These are phyloP conservation scores for Chrysochloris asiatica DNA, from an alignment of 2,113 vertebrate genomes.

Conservation along the genomic window DNA sequence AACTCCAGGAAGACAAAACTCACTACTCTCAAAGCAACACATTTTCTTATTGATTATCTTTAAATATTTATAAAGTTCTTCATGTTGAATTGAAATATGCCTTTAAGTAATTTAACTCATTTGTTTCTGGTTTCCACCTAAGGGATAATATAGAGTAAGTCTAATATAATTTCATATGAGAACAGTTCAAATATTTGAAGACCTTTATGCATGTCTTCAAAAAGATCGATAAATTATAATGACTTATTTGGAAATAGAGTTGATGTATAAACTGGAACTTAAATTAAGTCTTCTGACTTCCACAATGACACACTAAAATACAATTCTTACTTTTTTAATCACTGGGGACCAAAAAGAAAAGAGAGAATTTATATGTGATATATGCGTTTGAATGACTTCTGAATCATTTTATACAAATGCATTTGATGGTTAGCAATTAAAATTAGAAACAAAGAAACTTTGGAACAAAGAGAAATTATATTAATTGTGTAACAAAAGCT, in stretches of 20 bases:
- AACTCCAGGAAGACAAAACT: slow-evolving; percentile 3
- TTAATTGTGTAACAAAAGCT: not conserved
- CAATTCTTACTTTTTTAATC: not conserved
- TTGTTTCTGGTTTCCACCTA: not conserved
- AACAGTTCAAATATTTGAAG: slow-evolving; percentile 43
- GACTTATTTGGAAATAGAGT: not conserved
- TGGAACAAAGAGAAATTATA: not conserved
- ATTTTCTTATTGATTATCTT: slow-evolving; percentile 23
- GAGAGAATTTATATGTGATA: not conserved
- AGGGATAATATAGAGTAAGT: not conserved
- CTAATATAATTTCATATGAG: not conserved
- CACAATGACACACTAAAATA: not conserved
- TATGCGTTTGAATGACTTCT: not conserved
- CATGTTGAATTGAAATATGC: slow-evolving; percentile 1
- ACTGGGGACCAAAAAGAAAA: not conserved
- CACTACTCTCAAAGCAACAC: slow-evolving; percentile 6
- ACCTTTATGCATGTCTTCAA: not conserved
- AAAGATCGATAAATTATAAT: slow-evolving; percentile 30
- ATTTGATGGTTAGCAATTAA: not conserved
- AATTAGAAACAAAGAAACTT: not conserved
- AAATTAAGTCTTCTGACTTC: slow-evolving; percentile 12
- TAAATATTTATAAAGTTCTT: slow-evolving; percentile 52
- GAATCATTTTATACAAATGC: not conserved
- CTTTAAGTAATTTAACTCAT: not conserved
- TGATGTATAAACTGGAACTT: not conserved